Evolutionary conservation across 2,888 invertebrate genomes (phyloP), one percentile per base, ranked within the genome.

Genomic region (Ormyrus rosae): DNA sequence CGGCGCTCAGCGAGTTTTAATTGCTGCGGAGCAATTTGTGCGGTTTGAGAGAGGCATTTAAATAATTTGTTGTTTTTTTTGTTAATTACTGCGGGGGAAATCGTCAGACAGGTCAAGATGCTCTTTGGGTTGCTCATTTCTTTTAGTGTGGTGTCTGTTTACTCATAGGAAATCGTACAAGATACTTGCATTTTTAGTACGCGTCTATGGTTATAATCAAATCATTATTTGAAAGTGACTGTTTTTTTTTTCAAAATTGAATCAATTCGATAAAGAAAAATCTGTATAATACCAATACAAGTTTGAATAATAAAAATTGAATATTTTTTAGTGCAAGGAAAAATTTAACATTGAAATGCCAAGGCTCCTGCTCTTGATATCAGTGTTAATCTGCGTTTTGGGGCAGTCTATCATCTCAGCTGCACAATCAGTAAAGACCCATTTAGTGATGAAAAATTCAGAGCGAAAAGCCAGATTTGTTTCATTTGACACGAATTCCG

Each of bases 401-500:
- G 55, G 55, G 0, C 70, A 69, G 5, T 48, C 53, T 6, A 8
- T 45, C 63, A 19, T 46, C 69, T 19, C 11, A 34, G 11, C 45
- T 19, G 5, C n/a, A 48, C 19, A 19, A 19, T 19, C 19, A 0
- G 19, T 19, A 1, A 19, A 19, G 19, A 19, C 19, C 19, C 19
- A 19, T 19, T 19, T 19, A 19, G 19, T 1, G 19, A 19, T 19
- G 19, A 19, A 19, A 19, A 19, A 19, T 19, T 19, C 19, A 19
- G 19, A 9, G 5, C 75, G 81, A n/a, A 19, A 19, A 19, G 19
- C 19, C 19, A 19, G 92, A 82, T 90, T 94, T 61, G 89, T 94
- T 70, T 91, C 93, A 2, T 94, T 94, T 84, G 92, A 94, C 84
- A 91, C 92, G 0, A 86, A 90, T 0, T 91, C 92, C 11, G 92